Conservation (phyloP, 2,888 invertebrate species). For the Cheilosia vernalis region DNA sequence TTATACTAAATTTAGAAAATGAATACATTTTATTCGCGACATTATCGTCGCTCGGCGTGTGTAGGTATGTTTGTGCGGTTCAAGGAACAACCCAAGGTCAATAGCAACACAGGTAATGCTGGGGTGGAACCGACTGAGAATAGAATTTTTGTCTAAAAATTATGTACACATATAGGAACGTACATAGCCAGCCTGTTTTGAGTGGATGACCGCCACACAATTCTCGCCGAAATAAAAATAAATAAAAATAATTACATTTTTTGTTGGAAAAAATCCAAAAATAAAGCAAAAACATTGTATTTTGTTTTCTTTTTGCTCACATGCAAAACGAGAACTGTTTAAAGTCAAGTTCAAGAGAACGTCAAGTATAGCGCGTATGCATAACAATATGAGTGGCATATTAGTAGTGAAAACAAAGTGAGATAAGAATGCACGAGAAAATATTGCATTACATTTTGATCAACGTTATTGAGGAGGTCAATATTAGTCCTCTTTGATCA, state of each 20-base stretch:
- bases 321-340: not conserved
- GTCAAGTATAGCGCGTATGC: too few relatives aligned
- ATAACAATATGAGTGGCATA: too few relatives aligned
- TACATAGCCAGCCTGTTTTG: not conserved
- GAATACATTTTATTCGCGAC: constrained; percentile 5
- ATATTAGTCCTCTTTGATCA: too few relatives aligned
- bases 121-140: constrained; percentile 1
- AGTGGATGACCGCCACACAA: constrained; percentile 32
- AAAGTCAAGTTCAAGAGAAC: too few relatives aligned
- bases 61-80: not conserved
- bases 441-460: too few relatives aligned
- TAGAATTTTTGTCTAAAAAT: constrained; percentile 2
- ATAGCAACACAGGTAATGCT: not conserved
- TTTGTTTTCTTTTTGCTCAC: constrained; percentile 2
- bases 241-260: not conserved
- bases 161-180: not conserved
- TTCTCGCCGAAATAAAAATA: constrained; percentile 1
- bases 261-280: constrained; percentile 24
- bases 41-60: not conserved
- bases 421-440: too few relatives aligned
- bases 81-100: constrained; percentile 39
- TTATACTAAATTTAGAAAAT: constrained; percentile 24
- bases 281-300: not conserved
- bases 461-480: too few relatives aligned
- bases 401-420: too few relatives aligned